phyloP scores from a whole-genome alignment of 2,888 invertebrate species.

The Thalpophila matura region DNA sequence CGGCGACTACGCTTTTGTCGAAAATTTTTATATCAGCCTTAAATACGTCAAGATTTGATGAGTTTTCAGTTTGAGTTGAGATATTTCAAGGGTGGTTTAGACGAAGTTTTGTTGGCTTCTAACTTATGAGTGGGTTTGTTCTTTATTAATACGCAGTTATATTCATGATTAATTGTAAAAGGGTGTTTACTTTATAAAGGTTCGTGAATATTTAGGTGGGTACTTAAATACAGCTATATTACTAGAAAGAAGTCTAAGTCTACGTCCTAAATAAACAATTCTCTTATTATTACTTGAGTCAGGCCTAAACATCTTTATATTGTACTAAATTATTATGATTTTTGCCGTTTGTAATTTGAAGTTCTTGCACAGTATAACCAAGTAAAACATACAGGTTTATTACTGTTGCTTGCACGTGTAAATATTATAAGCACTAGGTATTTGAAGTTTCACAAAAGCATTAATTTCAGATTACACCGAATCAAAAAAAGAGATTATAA shows the following conservation, averaged over 20 bases:
- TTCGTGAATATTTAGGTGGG: not conserved
- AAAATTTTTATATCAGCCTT: slow-evolving; percentile 67
- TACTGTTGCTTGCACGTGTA: too few relatives aligned
- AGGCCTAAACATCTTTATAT: not conserved
- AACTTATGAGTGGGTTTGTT: slow-evolving; percentile 39
- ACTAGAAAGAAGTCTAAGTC: not conserved
- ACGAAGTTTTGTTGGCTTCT: slow-evolving; percentile 37
- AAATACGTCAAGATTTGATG: slow-evolving; percentile 67
- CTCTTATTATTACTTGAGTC: not conserved
- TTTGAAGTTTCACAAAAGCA: too few relatives aligned
- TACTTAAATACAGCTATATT: not conserved
- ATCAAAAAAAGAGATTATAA: too few relatives aligned
- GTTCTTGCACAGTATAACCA: too few relatives aligned
- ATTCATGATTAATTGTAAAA: slow-evolving; percentile 40
- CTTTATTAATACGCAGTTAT: slow-evolving; percentile 43
- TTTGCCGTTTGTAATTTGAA: too few relatives aligned
- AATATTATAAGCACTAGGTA: too few relatives aligned
- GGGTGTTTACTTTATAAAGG: slow-evolving; percentile 21
- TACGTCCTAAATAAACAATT: not conserved
- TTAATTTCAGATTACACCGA: too few relatives aligned
- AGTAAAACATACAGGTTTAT: too few relatives aligned
- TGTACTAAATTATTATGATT: too few relatives aligned
- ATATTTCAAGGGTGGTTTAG: slow-evolving; percentile 46
- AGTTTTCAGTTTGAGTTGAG: slow-evolving; percentile 59
- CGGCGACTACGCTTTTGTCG: slow-evolving; percentile 67